phyloP scores from a whole-genome alignment of 1,140 invertebrate genomes.

The Leptonema lineaticorne region DNA sequence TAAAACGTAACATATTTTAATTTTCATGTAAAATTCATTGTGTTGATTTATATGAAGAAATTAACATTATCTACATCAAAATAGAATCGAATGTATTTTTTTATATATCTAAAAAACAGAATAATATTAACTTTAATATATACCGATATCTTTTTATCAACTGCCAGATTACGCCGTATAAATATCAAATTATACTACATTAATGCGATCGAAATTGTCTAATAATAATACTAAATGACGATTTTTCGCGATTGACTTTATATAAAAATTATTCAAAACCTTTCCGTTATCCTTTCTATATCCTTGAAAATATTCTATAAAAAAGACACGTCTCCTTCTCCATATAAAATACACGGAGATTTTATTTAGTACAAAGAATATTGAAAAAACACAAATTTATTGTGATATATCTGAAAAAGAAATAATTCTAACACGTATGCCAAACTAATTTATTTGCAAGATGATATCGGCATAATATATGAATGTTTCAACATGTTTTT shows the following conservation, averaged over 20 bases:
- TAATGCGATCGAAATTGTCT: slow-evolving; percentile 1
- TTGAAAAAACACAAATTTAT: slow-evolving; percentile 1
- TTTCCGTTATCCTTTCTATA: not conserved
- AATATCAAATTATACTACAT: slow-evolving; percentile 15
- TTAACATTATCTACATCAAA: no score
- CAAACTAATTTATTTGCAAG: slow-evolving; percentile 10
- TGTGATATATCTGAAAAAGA: slow-evolving; percentile 10
- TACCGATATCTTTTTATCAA: not conserved
- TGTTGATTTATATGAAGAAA: no score
- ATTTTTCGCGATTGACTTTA: not conserved
- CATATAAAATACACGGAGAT: not conserved
- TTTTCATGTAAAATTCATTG: no score
- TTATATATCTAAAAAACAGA: no score
- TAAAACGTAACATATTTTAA: no score
- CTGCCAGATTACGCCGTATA: slow-evolving; percentile 5
- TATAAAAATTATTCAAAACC: slow-evolving; percentile 17
- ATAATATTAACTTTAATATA: no score
- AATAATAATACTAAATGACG: slow-evolving; percentile 9
- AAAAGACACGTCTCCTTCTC: slow-evolving; percentile 2
- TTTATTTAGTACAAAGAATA: slow-evolving; percentile 7
- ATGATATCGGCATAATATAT: slow-evolving; percentile 13
- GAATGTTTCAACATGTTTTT: slow-evolving; percentile 14
- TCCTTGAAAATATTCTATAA: no score
- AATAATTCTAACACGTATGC: slow-evolving; percentile 11
- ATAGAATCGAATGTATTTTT: no score